A percentile compares a stretch with the other conserved stretches of the same genome.
Evolutionary conservation across 2,888 invertebrate species (phyloP).

Genomic region (Pyrgus malvae): DNA sequence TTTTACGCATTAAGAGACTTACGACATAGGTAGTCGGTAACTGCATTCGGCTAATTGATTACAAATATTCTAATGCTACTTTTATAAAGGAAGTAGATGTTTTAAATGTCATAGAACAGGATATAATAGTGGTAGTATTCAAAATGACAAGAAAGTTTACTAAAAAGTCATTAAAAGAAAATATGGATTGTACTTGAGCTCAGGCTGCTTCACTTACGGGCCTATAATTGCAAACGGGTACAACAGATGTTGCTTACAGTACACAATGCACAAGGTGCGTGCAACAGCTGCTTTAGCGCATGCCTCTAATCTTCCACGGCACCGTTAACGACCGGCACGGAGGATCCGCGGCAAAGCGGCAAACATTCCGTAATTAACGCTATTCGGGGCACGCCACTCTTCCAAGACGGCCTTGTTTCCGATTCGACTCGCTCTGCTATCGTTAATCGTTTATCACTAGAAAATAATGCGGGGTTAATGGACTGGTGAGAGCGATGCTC

Average conservation of each 20-base stretch:
- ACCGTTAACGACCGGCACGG: conserved; percentile 56
- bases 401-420: conserved; percentile 71
- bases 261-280: conserved; percentile 38
- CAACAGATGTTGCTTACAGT: conserved; percentile 14
- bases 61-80: neutral
- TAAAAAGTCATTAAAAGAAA: too few relatives aligned
- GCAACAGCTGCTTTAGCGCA: conserved; percentile 56
- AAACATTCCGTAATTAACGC: conserved; percentile 69
- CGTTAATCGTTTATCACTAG: conserved; percentile 71
- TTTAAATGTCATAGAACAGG: too few relatives aligned
- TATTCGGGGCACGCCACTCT: conserved; percentile 64
- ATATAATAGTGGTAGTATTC: too few relatives aligned
- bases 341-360: conserved; percentile 58
- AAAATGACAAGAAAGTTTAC: too few relatives aligned
- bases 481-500: conserved; percentile 59
- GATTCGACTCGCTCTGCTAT: conserved; percentile 64
- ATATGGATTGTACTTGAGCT: too few relatives aligned
- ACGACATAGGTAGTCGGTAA: neutral
- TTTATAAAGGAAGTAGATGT: too few relatives aligned
- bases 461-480: conserved; percentile 58
- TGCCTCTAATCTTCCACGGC: conserved; percentile 51
- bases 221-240: neutral
- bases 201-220: too few relatives aligned
- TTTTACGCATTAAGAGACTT: conserved; percentile 13
- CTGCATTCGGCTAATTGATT: neutral